These are phyloP conservation scores for Rhinolophus sinicus DNA, from an alignment of 2,113 vertebrate genomes.

Conservation along the genomic window DNA sequence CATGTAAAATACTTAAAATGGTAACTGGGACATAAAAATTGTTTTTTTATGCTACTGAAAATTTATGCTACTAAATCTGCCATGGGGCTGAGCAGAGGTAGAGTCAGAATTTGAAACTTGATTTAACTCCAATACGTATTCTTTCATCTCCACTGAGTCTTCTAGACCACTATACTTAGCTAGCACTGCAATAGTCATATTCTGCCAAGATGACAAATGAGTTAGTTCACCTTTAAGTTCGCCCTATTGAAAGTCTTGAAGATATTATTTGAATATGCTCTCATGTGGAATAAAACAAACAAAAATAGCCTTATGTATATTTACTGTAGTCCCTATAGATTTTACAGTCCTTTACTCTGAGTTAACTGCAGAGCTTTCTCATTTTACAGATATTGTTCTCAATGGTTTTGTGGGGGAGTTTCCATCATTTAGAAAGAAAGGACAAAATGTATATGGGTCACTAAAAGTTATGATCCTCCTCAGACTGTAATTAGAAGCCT, in stretches of 20 bases:
- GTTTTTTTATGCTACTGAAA: background rate
- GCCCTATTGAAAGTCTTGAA: background rate
- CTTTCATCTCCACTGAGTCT: background rate
- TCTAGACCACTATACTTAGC: background rate
- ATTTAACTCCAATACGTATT: background rate
- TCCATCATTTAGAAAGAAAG: slow-evolving; percentile 34
- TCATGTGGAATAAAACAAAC: slow-evolving; percentile 53
- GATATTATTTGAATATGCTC: slow-evolving; percentile 29
- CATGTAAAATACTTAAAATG: background rate
- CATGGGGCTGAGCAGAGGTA: background rate
- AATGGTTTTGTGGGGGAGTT: background rate
- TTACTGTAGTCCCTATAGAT: background rate
- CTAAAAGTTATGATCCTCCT: background rate
- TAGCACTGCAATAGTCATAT: background rate
- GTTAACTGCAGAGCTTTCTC: slow-evolving; percentile 53
- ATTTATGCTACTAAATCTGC: background rate
- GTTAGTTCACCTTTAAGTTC: slow-evolving; percentile 50
- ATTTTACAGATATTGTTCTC: slow-evolving; percentile 14
- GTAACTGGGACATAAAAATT: background rate
- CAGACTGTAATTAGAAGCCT: background rate
- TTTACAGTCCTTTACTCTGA: slow-evolving; percentile 24
- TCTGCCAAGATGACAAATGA: slow-evolving; percentile 32
- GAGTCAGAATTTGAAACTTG: background rate
- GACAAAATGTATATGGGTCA: background rate
- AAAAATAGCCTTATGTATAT: slow-evolving; percentile 38